Conservation (phyloP, 2,888 invertebrate genomes). For the Drosophila subquinaria region DNA sequence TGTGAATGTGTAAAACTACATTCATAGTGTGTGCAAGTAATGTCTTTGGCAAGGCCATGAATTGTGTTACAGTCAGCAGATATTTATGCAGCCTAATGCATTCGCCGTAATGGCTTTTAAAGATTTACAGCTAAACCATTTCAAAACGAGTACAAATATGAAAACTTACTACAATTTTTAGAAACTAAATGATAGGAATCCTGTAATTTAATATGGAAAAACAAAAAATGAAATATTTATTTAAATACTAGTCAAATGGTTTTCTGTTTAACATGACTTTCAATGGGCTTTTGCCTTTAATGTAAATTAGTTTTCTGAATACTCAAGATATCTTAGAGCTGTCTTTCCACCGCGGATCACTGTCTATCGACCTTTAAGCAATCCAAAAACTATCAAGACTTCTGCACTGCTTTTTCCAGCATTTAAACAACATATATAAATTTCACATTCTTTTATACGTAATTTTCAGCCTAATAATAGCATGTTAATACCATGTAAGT, state of each 20-base stretch:
- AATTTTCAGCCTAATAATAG: not conserved
- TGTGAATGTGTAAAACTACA: not conserved
- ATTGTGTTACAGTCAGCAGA: slow-evolving; percentile 63
- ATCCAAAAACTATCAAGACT: not conserved
- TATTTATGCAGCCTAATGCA: slow-evolving; percentile 66
- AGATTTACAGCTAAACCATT: slow-evolving; percentile 29
- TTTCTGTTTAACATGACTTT: not conserved
- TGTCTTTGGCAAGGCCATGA: slow-evolving; percentile 48
- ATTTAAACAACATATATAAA: too few relatives aligned
- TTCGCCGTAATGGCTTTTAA: slow-evolving; percentile 43
- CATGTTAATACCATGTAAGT: not conserved
- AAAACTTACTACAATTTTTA: not conserved
- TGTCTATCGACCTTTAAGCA: not conserved
- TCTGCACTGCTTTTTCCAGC: too few relatives aligned
- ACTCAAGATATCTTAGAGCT: not conserved
- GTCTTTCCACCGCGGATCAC: not conserved
- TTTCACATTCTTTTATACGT: not conserved
- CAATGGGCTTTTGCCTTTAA: not conserved
- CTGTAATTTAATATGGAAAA: not conserved
- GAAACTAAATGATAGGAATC: not conserved
- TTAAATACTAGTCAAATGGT: not conserved
- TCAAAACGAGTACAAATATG: not conserved
- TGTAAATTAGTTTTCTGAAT: not conserved
- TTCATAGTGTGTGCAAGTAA: slow-evolving; percentile 37
- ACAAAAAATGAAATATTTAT: not conserved